Percentiles rank a stretch among this genome's conserved stretches.
Evolutionary conservation across 2,888 invertebrate genomes (phyloP).

Genomic region (Hyposoter didymator): DNA sequence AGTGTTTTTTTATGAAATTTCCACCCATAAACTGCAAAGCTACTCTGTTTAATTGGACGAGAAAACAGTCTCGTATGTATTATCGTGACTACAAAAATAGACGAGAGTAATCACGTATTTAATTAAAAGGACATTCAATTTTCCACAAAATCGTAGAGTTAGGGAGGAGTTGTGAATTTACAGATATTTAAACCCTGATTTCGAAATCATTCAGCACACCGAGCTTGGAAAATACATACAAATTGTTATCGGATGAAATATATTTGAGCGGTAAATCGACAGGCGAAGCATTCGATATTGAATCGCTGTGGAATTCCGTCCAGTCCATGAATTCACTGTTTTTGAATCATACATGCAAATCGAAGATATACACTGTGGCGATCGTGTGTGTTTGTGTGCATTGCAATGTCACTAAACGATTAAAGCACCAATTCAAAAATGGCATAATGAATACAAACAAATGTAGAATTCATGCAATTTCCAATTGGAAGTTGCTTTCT

Average conservation of each 20-base stretch:
- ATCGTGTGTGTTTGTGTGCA: background rate
- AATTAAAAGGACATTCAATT: slow-evolving; percentile 5
- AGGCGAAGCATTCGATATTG: slow-evolving; percentile 38
- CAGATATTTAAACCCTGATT: slow-evolving; percentile 24
- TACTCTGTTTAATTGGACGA: background rate
- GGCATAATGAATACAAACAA: background rate
- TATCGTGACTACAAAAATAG: background rate
- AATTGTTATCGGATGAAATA: slow-evolving; percentile 41
- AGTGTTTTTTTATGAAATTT: background rate
- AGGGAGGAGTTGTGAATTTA: background rate
- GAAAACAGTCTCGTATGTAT: background rate
- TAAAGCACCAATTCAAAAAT: background rate
- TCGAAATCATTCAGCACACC: slow-evolving; percentile 31
- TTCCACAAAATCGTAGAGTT: background rate
- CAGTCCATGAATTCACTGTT: slow-evolving; percentile 3
- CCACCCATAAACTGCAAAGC: background rate
- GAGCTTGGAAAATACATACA: slow-evolving; percentile 42
- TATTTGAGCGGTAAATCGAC: slow-evolving; percentile 30
- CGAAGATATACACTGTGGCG: slow-evolving; percentile 35
- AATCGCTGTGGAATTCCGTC: slow-evolving; percentile 34
- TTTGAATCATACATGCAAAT: slow-evolving; percentile 41
- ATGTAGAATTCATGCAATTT: background rate
- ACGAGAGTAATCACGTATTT: slow-evolving; percentile 12
- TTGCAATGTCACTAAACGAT: background rate
- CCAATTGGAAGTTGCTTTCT: background rate